Evolutionary conservation across 2,113 vertebrate species (phyloP), one percentile per base, ranked within the genome.

Genomic region (Notothenia coriiceps): DNA sequence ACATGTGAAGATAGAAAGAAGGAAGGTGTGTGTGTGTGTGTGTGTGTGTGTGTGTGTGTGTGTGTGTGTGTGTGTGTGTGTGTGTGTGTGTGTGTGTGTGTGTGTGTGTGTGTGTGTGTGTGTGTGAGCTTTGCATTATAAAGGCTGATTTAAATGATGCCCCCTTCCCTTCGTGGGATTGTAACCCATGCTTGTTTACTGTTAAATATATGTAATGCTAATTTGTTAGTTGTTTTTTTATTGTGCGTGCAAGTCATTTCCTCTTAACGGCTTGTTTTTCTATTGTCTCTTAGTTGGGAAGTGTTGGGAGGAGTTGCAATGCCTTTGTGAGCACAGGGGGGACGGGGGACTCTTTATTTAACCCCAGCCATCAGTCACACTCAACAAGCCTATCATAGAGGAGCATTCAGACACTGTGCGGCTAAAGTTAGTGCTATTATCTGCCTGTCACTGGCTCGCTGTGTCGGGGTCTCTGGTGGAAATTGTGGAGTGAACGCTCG

Each of bases 341-440:
- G 69, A 71, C 86, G 63, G 62, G 79, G 86, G 63, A 65, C 83
- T 88, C 64, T 82, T 91, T 89, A 92, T 91, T 90, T 85, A 89
- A 89, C 76, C 87, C 49, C 17, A 79, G 85, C 88, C 85, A 91
- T 94, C 93, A 91, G 85, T 94, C 93, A 91, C 90, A 90, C 89
- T 93, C 87, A 93, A 90, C 89, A 93, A 91, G 90, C 88, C 88
- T 85, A 89, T 93, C 91, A 88, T 88, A 85, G 51, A 81, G 88
- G 71, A 43, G 74, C 89, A 87, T 89, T 91, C 86, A 60, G 86
- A 60, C 76, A 67, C 84, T 13, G 74, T 52, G 77, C 64, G 79
- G 88, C 91, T 91, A 90, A 92, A 93, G 88, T 93, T 92, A 91
- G 92, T 65, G 6, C 90, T 75, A 91, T 93, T 93, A 93, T 93